These are phyloP conservation scores for Elaphurus davidianus DNA, from an alignment of 2,113 vertebrate species.

Conservation along the genomic window DNA sequence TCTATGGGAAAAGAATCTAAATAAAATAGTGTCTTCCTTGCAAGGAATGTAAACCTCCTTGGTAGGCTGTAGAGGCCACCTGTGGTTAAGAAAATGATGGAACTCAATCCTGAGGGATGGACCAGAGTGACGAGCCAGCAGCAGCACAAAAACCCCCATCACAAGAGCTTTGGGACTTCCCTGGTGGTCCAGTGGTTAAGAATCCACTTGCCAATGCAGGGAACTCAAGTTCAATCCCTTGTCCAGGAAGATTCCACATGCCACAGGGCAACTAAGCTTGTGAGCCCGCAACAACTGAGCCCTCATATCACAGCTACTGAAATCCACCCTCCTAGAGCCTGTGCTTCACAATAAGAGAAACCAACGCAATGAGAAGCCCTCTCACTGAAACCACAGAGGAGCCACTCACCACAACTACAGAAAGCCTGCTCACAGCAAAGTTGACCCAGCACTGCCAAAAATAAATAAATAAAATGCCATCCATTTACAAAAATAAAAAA, in stretches of 20 bases:
- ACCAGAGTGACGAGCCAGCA: background rate
- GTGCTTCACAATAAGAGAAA: background rate
- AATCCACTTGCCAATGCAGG: background rate
- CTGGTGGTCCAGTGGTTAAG: background rate
- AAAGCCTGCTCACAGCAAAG: background rate
- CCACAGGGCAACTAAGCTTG: background rate
- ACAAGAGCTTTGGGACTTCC: background rate
- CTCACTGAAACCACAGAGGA: background rate
- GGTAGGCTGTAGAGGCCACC: background rate
- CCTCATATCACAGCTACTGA: background rate
- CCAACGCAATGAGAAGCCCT: background rate
- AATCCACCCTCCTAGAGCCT: background rate
- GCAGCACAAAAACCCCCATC: fast-evolving
- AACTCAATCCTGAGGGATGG: background rate
- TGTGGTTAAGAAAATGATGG: background rate
- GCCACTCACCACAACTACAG: background rate
- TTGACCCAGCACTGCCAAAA: background rate
- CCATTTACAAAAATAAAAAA: background rate
- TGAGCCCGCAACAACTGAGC: background rate
- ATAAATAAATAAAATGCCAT: background rate
- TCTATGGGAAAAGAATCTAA: background rate
- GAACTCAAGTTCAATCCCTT: background rate
- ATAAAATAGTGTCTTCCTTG: background rate
- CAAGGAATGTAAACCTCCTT: background rate
- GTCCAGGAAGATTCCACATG: background rate